Evolutionary conservation across 2,888 invertebrate species (phyloP).

Genomic region (Petrolisthes cinctipes): DNA sequence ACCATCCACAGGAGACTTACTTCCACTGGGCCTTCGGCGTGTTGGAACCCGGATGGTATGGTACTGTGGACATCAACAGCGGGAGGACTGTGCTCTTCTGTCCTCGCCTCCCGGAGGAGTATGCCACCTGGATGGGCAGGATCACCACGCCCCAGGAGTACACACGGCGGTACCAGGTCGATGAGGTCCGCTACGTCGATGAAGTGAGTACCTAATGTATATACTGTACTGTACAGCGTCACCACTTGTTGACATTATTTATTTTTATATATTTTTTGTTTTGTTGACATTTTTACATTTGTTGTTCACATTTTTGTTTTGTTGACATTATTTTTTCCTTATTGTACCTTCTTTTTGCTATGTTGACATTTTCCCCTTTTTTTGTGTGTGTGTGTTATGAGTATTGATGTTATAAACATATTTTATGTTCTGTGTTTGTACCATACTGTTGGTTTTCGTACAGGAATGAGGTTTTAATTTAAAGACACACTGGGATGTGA

Average conservation of each 20-base stretch:
- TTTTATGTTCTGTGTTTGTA: too few species aligned
- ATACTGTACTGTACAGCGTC: background rate
- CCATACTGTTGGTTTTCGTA: too few species aligned
- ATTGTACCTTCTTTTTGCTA: too few species aligned
- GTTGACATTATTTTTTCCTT: too few species aligned
- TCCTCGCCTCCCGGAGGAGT: constrained; percentile 85
- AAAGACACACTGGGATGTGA: too few species aligned
- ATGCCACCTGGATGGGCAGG: constrained; percentile 95
- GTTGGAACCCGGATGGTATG: constrained; percentile 90
- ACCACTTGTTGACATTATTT: too few species aligned
- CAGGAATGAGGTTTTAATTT: too few species aligned
- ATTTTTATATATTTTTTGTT: too few species aligned
- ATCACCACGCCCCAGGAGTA: constrained; percentile 81
- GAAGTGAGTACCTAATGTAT: constrained; percentile 73
- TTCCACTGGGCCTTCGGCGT: constrained; percentile 98
- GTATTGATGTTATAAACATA: background rate
- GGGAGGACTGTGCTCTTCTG: constrained; percentile 84
- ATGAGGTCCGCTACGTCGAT: constrained; percentile 84
- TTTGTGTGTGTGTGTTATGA: background rate
- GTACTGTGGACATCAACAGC: constrained; percentile 81
- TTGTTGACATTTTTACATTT: too few species aligned
- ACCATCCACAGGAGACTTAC: constrained; percentile 84
- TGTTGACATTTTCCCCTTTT: background rate
- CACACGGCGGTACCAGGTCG: constrained; percentile 83
- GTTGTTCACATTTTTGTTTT: too few species aligned